Percentiles rank a stretch among this genome's conserved stretches.
Conservation (phyloP, 2,888 invertebrate genomes). For the Ptilodon capucinus region DNA sequence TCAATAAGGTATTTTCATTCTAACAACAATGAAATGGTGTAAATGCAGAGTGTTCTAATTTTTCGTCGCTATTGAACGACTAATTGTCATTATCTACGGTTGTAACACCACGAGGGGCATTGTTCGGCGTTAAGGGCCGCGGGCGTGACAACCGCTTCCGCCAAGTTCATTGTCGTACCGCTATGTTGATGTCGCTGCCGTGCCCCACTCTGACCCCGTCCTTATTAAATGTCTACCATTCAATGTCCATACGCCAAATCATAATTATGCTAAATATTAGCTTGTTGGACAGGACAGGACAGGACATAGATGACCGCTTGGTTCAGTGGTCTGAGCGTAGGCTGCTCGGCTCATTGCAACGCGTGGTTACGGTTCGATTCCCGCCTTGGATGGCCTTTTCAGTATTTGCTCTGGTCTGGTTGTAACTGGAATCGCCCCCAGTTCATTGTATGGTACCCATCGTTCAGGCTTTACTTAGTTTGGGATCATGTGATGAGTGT, state of each 20-base stretch:
- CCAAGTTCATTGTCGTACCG: conserved; percentile 77
- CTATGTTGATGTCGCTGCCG: conserved; percentile 33
- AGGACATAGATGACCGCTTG: too few species aligned
- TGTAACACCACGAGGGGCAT: conserved; percentile 53
- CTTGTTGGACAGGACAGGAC: too few species aligned
- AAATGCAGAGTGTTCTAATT: conserved; percentile 20
- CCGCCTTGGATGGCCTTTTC: too few species aligned
- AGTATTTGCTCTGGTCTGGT: too few species aligned
- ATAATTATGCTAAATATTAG: neutral
- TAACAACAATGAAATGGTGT: neutral
- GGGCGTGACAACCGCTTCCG: conserved; percentile 79
- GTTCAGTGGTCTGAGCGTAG: too few species aligned
- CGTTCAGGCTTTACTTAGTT: too few species aligned
- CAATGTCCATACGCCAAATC: neutral
- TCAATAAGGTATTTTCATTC: neutral
- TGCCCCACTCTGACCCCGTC: conserved; percentile 44
- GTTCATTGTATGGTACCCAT: too few species aligned
- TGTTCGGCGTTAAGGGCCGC: conserved; percentile 69
- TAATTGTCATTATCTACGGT: conserved; percentile 59
- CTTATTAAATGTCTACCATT: conserved; percentile 32
- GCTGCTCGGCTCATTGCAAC: too few species aligned
- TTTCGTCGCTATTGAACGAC: conserved; percentile 32
- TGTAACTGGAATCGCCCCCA: too few species aligned
- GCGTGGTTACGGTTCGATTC: too few species aligned
- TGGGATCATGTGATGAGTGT: too few species aligned